These are phyloP conservation scores for Menidia menidia DNA, from an alignment of 2,797 vertebrate genomes.

Conservation along the genomic window DNA sequence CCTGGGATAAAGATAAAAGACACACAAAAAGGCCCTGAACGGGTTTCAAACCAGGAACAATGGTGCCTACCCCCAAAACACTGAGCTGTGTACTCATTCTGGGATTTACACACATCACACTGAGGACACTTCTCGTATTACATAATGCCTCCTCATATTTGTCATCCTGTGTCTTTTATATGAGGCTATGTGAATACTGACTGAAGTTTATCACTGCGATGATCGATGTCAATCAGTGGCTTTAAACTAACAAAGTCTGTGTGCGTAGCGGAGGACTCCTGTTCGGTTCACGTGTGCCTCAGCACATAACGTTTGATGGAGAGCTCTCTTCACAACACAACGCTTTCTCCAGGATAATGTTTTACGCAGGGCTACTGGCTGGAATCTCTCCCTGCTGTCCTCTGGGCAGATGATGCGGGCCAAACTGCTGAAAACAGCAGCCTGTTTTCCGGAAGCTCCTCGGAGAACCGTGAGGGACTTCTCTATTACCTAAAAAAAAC, in stretches of 20 bases:
- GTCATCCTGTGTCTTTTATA: background rate
- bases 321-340: slow-evolving; percentile 39
- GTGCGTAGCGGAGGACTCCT: background rate
- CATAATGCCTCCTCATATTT: background rate
- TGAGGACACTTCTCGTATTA: background rate
- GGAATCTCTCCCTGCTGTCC: slow-evolving; percentile 48
- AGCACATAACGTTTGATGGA: slow-evolving; percentile 32
- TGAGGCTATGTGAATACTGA: background rate
- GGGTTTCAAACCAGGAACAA: too few species aligned
- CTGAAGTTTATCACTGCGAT: background rate
- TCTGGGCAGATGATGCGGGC: slow-evolving; percentile 37
- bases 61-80: too few species aligned
- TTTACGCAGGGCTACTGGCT: slow-evolving; percentile 52
- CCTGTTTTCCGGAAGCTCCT: slow-evolving; percentile 63
- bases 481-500: slow-evolving; percentile 56
- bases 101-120: background rate
- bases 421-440: slow-evolving; percentile 50
- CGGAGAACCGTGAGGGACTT: slow-evolving; percentile 45
- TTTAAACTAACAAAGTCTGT: background rate
- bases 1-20: background rate
- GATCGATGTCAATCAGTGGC: background rate
- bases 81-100: background rate
- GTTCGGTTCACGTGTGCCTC: slow-evolving; percentile 31
- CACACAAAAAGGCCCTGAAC: background rate
- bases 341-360: slow-evolving; percentile 70